Evolutionary conservation across 2,113 vertebrate species (phyloP).

Genomic region (Vimba vimba): DNA sequence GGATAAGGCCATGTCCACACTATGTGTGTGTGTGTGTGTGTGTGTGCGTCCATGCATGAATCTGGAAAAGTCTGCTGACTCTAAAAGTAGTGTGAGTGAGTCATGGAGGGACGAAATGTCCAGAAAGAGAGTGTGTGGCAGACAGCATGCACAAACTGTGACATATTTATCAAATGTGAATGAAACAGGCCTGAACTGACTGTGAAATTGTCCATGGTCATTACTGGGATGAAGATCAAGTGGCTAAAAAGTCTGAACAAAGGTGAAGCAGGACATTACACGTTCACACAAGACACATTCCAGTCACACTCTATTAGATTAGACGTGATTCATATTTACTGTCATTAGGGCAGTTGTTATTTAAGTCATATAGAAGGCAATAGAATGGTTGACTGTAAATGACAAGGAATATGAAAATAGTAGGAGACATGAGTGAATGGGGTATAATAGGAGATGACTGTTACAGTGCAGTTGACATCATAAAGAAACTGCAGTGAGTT

Average conservation of each 20-base stretch:
- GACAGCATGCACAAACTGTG: background rate
- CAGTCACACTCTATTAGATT: conserved; percentile 12
- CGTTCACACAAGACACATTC: conserved; percentile 25
- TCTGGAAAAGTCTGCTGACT: conserved; percentile 1
- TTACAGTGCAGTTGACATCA: background rate
- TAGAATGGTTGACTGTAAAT: background rate
- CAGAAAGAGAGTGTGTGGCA: background rate
- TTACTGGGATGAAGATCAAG: background rate
- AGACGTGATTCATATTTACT: background rate
- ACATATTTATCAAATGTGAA: conserved; percentile 19
- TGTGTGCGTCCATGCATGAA: background rate
- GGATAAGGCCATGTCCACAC: background rate
- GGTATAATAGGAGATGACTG: background rate
- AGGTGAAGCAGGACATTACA: background rate
- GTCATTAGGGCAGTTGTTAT: background rate
- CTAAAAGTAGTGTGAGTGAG: background rate
- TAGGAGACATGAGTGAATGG: background rate
- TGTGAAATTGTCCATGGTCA: background rate
- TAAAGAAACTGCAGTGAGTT: background rate
- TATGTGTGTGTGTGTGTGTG: background rate
- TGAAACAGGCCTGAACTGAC: background rate
- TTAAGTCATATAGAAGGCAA: background rate
- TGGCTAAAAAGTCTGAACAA: too few species aligned
- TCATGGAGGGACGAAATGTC: background rate
- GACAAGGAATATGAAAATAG: background rate